phyloP scores from a whole-genome alignment of 2,797 vertebrate species.

The Muraenolepis orangiensis region DNA sequence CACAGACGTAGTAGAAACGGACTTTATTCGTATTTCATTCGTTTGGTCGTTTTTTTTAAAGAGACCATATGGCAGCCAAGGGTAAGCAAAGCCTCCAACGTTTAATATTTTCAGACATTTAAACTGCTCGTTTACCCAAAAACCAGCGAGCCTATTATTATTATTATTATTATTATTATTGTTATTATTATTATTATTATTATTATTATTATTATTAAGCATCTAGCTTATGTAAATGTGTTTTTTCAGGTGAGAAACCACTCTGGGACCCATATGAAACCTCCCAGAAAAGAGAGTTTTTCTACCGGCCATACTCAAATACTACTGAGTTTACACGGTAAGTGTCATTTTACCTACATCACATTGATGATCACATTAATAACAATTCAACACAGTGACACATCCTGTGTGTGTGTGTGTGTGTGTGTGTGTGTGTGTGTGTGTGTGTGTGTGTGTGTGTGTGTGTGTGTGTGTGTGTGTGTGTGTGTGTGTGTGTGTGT shows the following conservation, averaged over 20 bases:
- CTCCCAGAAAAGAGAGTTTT: slow-evolving; percentile 69
- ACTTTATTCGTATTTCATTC: not conserved
- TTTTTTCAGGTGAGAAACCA: slow-evolving; percentile 51
- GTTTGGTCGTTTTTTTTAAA: not conserved
- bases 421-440: too few relatives aligned
- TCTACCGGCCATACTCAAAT: slow-evolving; percentile 46
- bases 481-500: too few relatives aligned
- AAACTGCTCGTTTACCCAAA: not conserved
- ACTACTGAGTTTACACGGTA: slow-evolving; percentile 58
- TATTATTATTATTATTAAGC: too few relatives aligned
- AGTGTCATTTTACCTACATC: not conserved
- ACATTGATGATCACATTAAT: too few relatives aligned
- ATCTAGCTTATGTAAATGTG: not conserved
- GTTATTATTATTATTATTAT: too few relatives aligned
- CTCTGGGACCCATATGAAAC: slow-evolving; percentile 78
- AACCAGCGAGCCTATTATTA: not conserved
- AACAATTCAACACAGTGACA: too few relatives aligned
- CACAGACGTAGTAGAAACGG: not conserved
- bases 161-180: too few relatives aligned
- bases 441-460: too few relatives aligned
- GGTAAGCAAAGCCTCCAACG: not conserved
- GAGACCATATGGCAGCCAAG: slow-evolving; percentile 3
- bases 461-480: too few relatives aligned
- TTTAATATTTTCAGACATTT: not conserved
- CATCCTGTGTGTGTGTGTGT: too few relatives aligned